phyloP scores from a whole-genome alignment of 2,888 invertebrate genomes.

The Endomychus coccineus region DNA sequence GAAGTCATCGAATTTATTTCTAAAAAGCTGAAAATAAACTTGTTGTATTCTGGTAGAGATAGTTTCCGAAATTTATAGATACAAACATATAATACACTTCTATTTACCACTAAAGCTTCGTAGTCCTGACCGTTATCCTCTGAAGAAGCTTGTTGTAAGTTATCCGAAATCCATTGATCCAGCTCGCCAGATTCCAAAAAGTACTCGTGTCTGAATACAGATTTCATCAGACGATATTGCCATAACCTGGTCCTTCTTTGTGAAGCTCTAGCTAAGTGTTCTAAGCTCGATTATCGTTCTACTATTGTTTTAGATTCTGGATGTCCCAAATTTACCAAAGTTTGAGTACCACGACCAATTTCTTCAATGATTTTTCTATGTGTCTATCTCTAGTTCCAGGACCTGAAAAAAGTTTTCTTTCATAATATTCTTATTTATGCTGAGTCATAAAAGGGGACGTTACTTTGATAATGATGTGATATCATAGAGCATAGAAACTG shows the following conservation, averaged over 20 bases:
- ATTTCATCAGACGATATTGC: constrained; percentile 83
- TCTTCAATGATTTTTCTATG: constrained; percentile 87
- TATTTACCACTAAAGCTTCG: constrained; percentile 73
- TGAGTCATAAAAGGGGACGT: no score
- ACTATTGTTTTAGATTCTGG: constrained; percentile 76
- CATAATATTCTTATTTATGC: no score
- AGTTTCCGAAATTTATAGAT: no score
- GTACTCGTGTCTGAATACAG: constrained; percentile 82
- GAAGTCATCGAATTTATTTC: constrained; percentile 88
- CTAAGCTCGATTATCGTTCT: constrained; percentile 66
- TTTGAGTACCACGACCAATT: constrained; percentile 81
- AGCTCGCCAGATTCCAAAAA: constrained; percentile 83
- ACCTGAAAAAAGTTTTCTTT: constrained; percentile 58
- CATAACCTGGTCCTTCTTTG: constrained; percentile 73
- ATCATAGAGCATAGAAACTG: no score
- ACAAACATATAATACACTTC: no score
- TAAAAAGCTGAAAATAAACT: constrained; percentile 55
- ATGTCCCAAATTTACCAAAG: constrained; percentile 74
- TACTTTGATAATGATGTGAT: no score
- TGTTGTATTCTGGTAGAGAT: no score
- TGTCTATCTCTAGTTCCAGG: constrained; percentile 82
- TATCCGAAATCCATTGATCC: constrained; percentile 88
- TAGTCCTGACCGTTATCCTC: constrained; percentile 95
- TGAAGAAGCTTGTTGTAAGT: constrained; percentile 78
- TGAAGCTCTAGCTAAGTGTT: constrained; percentile 70